Evolutionary conservation across 2,113 vertebrate species (phyloP).

Genomic region (Meriones unguiculatus): DNA sequence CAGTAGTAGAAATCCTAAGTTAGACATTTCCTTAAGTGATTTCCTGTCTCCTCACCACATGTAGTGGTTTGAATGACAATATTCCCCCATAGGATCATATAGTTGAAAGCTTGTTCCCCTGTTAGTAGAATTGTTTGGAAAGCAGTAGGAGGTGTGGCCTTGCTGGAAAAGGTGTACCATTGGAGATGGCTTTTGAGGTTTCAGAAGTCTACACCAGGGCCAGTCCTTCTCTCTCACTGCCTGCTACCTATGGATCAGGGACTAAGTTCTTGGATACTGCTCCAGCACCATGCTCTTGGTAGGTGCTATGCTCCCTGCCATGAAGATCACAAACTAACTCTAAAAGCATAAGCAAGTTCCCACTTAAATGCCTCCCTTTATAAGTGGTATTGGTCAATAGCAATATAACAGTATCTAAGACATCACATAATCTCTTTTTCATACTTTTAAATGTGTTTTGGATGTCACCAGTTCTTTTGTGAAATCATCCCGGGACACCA

Average conservation of each 20-base stretch:
- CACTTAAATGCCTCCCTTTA: neutral
- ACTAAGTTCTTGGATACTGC: neutral
- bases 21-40: neutral
- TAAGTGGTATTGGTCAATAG: neutral
- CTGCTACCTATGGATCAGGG: neutral
- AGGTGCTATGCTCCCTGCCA: neutral
- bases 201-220: neutral
- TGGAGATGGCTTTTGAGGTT: neutral
- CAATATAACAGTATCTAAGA: neutral
- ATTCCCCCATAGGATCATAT: neutral
- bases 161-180: neutral
- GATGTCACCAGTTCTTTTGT: neutral
- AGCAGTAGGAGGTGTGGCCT: neutral
- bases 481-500: neutral
- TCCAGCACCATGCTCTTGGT: too few relatives aligned
- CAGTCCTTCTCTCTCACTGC: neutral
- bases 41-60: neutral
- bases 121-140: neutral
- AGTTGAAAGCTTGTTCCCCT: neutral
- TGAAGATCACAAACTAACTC: neutral
- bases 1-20: neutral
- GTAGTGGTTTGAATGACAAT: neutral
- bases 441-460: neutral
- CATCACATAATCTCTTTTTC: neutral
- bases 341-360: neutral